phyloP scores from a whole-genome alignment of 1,140 invertebrate species.

The Heliothis virescens region DNA sequence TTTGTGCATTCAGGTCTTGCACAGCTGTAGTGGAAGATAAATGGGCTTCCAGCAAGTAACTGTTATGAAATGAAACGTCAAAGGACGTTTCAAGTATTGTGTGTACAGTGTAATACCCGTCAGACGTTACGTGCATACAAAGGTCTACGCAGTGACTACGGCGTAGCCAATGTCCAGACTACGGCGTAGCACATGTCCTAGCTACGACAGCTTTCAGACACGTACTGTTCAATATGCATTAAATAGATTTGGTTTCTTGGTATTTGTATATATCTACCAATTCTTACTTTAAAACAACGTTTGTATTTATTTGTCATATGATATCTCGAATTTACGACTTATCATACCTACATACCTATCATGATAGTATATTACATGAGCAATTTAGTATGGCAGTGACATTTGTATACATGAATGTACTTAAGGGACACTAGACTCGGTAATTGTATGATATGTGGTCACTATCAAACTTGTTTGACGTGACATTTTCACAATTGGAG shows the following conservation, averaged over 20 bases:
- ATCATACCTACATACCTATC: no score
- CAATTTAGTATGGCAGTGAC: no score
- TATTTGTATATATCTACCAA: not conserved
- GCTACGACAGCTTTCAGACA: constrained; percentile 16
- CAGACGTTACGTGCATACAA: constrained; percentile 14
- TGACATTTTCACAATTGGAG: constrained; percentile 22
- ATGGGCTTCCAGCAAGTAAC: constrained; percentile 6
- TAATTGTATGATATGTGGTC: constrained; percentile 35
- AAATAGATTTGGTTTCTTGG: not conserved
- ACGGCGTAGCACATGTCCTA: not conserved
- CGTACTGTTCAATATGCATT: not conserved
- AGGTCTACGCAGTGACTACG: constrained; percentile 14
- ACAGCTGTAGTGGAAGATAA: not conserved
- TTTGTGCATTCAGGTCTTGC: not conserved
- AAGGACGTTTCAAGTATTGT: constrained; percentile 28
- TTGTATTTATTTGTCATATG: no score
- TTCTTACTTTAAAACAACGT: no score
- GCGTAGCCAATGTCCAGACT: not conserved
- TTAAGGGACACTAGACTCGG: not conserved
- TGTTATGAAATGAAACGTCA: not conserved
- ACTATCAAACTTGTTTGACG: constrained; percentile 8
- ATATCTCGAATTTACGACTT: no score
- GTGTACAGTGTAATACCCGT: constrained; percentile 1
- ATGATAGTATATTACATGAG: no score
- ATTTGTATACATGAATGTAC: not conserved